Evolutionary conservation across 2,113 vertebrate species (phyloP).

Genomic region (Crotophaga sulcirostris): DNA sequence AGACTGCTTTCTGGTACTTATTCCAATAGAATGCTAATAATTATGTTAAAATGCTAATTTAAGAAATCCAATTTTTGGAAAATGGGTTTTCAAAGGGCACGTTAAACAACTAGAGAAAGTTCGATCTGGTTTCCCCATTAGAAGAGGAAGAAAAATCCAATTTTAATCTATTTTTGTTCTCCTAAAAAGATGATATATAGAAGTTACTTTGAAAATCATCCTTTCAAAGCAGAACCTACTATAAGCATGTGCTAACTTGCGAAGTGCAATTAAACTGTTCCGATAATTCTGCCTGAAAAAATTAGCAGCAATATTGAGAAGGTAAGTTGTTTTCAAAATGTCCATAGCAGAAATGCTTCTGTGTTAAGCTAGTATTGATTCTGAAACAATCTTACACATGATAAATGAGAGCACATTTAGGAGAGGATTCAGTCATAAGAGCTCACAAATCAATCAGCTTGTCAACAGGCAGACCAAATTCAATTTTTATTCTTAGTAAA

Average conservation of each 20-base stretch:
- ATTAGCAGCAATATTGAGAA: slow-evolving; percentile 84
- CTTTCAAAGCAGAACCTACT: slow-evolving; percentile 28
- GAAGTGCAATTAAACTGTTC: slow-evolving; percentile 85
- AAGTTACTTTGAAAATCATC: slow-evolving; percentile 56
- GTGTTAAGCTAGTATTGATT: slow-evolving; percentile 92
- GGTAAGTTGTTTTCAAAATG: slow-evolving; percentile 82
- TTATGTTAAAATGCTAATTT: slow-evolving; percentile 71
- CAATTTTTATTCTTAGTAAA: slow-evolving; percentile 98
- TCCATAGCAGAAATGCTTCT: slow-evolving; percentile 83
- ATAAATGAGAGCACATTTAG: slow-evolving; percentile 93
- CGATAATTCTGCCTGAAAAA: slow-evolving; percentile 89
- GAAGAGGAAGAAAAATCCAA: slow-evolving; percentile 53
- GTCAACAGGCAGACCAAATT: slow-evolving; percentile 94
- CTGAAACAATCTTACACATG: slow-evolving; percentile 90
- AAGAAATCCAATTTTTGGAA: slow-evolving; percentile 65
- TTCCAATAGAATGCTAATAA: slow-evolving; percentile 61
- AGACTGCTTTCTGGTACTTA: slow-evolving; percentile 15
- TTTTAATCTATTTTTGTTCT: slow-evolving; percentile 64
- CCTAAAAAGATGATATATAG: slow-evolving; percentile 36
- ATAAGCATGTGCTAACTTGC: slow-evolving; percentile 62
- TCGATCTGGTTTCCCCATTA: slow-evolving; percentile 64
- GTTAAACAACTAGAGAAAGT: slow-evolving; percentile 55
- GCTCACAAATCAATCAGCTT: slow-evolving; percentile 99
- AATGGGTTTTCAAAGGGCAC: slow-evolving; percentile 71
- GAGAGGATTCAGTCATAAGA: slow-evolving; percentile 90